Base-by-base conservation (phyloP, 1,140 invertebrate species). In the Meteorus sp. region DNA sequence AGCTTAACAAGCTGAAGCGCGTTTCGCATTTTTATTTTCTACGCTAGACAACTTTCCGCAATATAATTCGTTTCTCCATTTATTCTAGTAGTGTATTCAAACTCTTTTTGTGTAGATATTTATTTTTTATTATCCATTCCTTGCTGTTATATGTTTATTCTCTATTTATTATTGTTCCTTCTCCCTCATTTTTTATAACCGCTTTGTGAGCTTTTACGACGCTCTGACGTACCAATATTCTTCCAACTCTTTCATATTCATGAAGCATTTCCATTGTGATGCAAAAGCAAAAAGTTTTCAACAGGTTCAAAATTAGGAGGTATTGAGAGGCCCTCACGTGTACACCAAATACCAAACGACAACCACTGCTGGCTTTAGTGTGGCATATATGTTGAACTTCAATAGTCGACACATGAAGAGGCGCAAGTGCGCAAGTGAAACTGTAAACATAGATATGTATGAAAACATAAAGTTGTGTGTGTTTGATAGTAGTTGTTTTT, bases 401-500 rank as follows among this genome's bases (percentile, higher is more conserved):
- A 45, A 54, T 53, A 50, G 47, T 48, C 47, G 37, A 47, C n/a
- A n/a, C n/a, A n/a, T n/a, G n/a, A n/a, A n/a, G n/a, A n/a, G n/a
- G n/a, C n/a, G n/a, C n/a, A n/a, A n/a, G n/a, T n/a, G n/a, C n/a
- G n/a, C n/a, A n/a, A n/a, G n/a, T n/a, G n/a, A n/a, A n/a, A n/a
- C n/a, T n/a, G 55, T 47, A 56, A 52, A 29, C 17, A 55, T 19
- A 31, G 33, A 35, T 23, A 29, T 37, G 45, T 5, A 31, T 23
- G 44, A 35, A 37, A 33, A 33, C 23, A 45, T 45, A 39, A 47
- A 25, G 23, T 35, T 17, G 9, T 20, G 9, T 27, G 41, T 57
- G 66, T 63, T 61, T 63, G 41, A 45, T 50, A 57, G 65, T 61
- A 51, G 61, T 69, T 72, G 71, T 72, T 72, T 73, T 73, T 73